Evolutionary conservation across 2,797 vertebrate genomes (phyloP).

Genomic region (Sciurus vulgaris): DNA sequence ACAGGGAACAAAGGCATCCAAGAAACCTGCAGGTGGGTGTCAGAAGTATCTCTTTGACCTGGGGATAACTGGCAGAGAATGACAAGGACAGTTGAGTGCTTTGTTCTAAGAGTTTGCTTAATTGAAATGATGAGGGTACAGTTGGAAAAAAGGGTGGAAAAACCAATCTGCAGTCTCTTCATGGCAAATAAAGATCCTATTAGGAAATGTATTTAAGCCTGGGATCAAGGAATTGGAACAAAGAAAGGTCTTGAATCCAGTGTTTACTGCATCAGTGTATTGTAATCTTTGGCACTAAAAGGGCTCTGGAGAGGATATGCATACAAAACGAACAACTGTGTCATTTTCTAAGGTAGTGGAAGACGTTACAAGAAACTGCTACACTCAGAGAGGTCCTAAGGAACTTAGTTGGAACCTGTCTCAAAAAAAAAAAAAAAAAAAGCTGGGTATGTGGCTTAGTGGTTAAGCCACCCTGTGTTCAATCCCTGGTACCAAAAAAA

Average conservation of each 20-base stretch:
- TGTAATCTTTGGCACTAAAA: neutral
- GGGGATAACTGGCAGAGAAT: neutral
- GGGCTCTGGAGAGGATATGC: neutral
- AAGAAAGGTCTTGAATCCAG: neutral
- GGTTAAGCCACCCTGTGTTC: too few relatives aligned
- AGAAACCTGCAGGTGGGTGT: neutral
- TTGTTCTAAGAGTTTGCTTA: neutral
- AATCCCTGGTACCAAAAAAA: too few relatives aligned
- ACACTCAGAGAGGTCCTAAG: too few relatives aligned
- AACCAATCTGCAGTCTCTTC: neutral
- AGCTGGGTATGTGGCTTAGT: too few relatives aligned
- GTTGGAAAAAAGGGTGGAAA: neutral
- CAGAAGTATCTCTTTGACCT: neutral
- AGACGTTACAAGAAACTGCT: neutral
- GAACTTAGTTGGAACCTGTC: too few relatives aligned
- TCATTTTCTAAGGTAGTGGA: neutral
- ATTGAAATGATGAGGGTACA: constrained; percentile 20
- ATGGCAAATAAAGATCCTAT: constrained; percentile 3
- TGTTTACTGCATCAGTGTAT: neutral
- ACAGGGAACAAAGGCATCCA: neutral
- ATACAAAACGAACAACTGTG: neutral
- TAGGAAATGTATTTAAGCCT: neutral
- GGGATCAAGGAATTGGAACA: constrained; percentile 31
- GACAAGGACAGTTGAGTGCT: neutral
- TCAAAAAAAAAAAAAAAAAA: too few relatives aligned